These are phyloP conservation scores for Magallana gigas DNA, from an alignment of 1,140 invertebrate species.

Conservation along the genomic window DNA sequence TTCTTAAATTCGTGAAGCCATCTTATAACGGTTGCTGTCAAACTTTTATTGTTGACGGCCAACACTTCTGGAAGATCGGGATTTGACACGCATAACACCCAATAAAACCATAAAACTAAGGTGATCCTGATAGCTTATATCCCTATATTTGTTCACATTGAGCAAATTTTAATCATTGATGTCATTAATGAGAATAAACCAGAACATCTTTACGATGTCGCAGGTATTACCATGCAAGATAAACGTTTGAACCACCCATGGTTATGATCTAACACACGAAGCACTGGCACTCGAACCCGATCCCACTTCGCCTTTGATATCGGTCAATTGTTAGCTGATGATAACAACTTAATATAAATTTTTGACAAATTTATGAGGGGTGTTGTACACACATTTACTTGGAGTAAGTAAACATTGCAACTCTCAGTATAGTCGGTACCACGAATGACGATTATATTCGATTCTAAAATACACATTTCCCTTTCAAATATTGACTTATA, in stretches of 20 bases:
- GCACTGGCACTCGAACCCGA: slow-evolving; percentile 22
- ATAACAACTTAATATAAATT: slow-evolving; percentile 51
- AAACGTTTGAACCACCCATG: slow-evolving; percentile 32
- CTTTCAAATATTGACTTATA: slow-evolving; percentile 52
- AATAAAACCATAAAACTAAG: slow-evolving; percentile 32
- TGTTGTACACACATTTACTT: slow-evolving; percentile 49
- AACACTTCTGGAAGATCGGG: slow-evolving; percentile 32
- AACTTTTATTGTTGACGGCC: slow-evolving; percentile 12
- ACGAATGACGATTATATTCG: slow-evolving; percentile 22
- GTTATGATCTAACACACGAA: slow-evolving; percentile 27
- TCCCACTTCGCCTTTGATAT: slow-evolving; percentile 16
- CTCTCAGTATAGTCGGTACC: slow-evolving; percentile 28
- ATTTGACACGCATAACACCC: slow-evolving; percentile 27
- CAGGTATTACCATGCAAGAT: slow-evolving; percentile 10
- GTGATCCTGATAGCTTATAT: background rate
- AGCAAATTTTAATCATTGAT: slow-evolving; percentile 35
- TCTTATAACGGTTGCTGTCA: slow-evolving; percentile 26
- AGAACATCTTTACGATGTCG: slow-evolving; percentile 7
- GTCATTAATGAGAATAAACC: slow-evolving; percentile 31
- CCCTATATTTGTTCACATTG: slow-evolving; percentile 27
- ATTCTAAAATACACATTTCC: slow-evolving; percentile 27
- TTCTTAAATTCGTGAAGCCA: background rate
- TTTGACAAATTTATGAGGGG: slow-evolving; percentile 57
- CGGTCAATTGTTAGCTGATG: slow-evolving; percentile 41
- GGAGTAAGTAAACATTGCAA: slow-evolving; percentile 41